phyloP scores from a whole-genome alignment of 2,888 invertebrate genomes.

The Dione juno region DNA sequence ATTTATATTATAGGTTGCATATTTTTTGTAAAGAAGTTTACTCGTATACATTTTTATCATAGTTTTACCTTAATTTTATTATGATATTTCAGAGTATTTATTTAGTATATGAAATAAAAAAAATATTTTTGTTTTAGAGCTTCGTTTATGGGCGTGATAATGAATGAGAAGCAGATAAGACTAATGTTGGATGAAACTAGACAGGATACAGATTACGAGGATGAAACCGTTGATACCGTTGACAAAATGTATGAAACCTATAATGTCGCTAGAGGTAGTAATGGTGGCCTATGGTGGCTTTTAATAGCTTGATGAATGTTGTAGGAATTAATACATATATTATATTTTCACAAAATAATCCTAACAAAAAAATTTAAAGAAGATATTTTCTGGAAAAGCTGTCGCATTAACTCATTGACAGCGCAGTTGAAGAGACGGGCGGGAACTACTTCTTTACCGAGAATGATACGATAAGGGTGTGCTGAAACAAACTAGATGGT shows the following conservation, averaged over 20 bases:
- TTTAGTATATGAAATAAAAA: conserved; percentile 26
- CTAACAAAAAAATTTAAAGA: conserved; percentile 33
- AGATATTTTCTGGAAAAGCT: conserved; percentile 28
- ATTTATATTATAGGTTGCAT: background rate
- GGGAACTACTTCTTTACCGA: conserved; percentile 35
- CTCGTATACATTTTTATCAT: conserved; percentile 26
- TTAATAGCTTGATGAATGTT: background rate
- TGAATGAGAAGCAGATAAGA: background rate
- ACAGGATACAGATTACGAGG: background rate
- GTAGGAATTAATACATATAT: too few species aligned
- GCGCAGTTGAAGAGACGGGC: conserved; percentile 34
- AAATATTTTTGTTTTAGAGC: background rate
- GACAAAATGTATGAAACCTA: too few species aligned
- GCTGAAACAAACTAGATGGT: conserved; percentile 32
- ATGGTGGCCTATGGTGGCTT: too few species aligned
- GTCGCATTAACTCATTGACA: conserved; percentile 31
- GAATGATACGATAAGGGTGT: conserved; percentile 29
- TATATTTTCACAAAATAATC: too few species aligned
- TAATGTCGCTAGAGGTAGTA: too few species aligned
- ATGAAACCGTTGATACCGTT: background rate
- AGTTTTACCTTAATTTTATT: conserved; percentile 26
- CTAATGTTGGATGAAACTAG: background rate
- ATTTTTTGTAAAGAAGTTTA: conserved; percentile 26
- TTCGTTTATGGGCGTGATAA: background rate
- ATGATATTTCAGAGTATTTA: conserved; percentile 30